Evolutionary conservation across 2,113 vertebrate genomes (phyloP).

Genomic region (Motacilla tschutschensis): DNA sequence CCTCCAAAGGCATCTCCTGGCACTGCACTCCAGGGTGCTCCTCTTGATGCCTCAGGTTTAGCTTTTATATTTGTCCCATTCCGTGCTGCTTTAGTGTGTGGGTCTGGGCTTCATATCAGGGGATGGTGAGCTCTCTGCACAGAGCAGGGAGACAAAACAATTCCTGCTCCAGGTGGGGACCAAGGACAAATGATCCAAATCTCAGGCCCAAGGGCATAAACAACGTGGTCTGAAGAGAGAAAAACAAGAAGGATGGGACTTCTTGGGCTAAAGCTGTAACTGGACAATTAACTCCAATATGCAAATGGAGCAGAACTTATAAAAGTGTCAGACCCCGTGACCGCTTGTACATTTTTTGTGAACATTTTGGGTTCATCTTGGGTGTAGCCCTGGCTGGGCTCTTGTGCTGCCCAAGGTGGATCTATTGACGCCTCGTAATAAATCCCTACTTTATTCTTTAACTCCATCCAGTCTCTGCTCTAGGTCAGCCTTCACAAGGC

Average conservation of each 20-base stretch:
- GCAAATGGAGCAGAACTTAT: neutral
- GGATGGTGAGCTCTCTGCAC: neutral
- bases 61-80: neutral
- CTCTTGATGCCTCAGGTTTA: neutral
- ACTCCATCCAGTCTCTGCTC: accelerated
- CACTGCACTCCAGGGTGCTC: neutral
- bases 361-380: neutral
- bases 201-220: neutral
- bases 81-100: neutral
- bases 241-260: neutral
- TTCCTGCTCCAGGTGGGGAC: neutral
- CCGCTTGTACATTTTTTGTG: neutral
- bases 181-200: neutral
- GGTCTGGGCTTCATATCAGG: neutral
- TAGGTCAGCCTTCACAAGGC: neutral
- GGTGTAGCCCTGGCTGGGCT: neutral
- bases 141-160: neutral
- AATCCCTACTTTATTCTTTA: neutral
- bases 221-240: neutral
- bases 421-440: neutral
- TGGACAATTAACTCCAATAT: neutral
- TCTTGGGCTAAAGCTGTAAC: accelerated
- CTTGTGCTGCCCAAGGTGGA: neutral
- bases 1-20: neutral
- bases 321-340: accelerated